These are phyloP conservation scores for Diadophis punctatus DNA, from an alignment of 2,113 vertebrate species.

Conservation along the genomic window DNA sequence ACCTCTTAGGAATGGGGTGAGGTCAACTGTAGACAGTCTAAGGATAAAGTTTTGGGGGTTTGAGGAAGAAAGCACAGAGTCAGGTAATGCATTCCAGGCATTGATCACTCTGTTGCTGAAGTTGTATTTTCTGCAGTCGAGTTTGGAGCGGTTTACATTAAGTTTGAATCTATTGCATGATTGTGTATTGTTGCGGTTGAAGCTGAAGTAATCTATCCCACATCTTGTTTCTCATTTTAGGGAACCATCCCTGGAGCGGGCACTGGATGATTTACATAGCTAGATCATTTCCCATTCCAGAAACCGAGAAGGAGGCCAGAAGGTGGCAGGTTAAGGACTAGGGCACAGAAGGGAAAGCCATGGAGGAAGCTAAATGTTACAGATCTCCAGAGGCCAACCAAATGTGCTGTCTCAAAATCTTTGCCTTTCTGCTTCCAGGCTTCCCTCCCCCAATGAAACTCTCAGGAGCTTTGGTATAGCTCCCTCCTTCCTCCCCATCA, in stretches of 20 bases:
- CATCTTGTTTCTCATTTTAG: neutral
- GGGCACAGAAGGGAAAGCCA: neutral
- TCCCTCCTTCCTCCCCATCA: no score
- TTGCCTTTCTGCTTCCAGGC: neutral
- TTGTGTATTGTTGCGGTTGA: no score
- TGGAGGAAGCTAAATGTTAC: neutral
- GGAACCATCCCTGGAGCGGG: neutral
- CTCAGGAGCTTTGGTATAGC: neutral
- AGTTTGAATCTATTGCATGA: no score
- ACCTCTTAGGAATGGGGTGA: no score
- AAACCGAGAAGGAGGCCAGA: neutral
- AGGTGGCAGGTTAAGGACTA: neutral
- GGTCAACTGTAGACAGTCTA: no score
- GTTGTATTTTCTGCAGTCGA: no score
- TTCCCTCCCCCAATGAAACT: neutral
- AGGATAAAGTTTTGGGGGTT: no score
- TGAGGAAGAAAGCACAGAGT: no score
- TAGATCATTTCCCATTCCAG: neutral
- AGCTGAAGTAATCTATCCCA: neutral
- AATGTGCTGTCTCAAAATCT: neutral
- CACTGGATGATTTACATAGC: neutral
- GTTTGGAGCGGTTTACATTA: no score
- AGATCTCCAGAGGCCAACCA: neutral
- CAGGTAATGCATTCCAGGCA: no score
- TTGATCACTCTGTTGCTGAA: no score